Evolutionary conservation across 1,140 invertebrate genomes (phyloP), one percentile per base, ranked within the genome.

Genomic region (Zaprionus taronus): DNA sequence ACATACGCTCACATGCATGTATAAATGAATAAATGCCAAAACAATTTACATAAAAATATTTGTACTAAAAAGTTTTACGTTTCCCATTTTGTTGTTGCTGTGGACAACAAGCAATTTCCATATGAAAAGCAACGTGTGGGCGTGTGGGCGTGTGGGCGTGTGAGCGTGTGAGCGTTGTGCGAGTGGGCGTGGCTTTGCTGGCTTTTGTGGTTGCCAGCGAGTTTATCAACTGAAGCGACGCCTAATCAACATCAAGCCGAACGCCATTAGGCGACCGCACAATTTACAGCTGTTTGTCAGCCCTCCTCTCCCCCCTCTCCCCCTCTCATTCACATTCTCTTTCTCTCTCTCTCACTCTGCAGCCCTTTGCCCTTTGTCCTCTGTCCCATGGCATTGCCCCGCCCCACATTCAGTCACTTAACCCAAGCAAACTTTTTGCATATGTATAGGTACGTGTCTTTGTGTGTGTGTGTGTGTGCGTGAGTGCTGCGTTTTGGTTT

Each of bases 21-120:
- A 76, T 89, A 79, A 87, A 87, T 83, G 74, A 84, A 87, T 89
- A 89, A 87, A 87, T 81, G 84, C 81, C 81, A 87, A 79, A 87
- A 87, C 78, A 87, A 87, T 87, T 87, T 87, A 83, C 84, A 87
- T 87, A 89, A 83, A 87, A 87, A 87, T 87, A 87, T 89, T 87
- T 87, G 78, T 84, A 79, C 81, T 78, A 89, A 89, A 87, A 87
- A 81, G 70, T 87, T 87, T 81, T 76, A 53, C 71, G 63, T 80
- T 79, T 67, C 64, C 72, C 58, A 5, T 68, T 77, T 67, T 67
- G n/a, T 53, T 58, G 34, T 51, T 51, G 53, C 20, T 68, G 38
- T 15, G 22, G 60, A 57, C 68, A 31, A 38, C 78, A 51, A 14
- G 20, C 63, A 78, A 83, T 89, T 89, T 89, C 81, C 84, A 87